Percentiles rank a stretch among this genome's conserved stretches.
These are phyloP conservation scores for Hypotaenidia okinawae DNA, from an alignment of 2,797 vertebrate genomes.

Conservation along the genomic window DNA sequence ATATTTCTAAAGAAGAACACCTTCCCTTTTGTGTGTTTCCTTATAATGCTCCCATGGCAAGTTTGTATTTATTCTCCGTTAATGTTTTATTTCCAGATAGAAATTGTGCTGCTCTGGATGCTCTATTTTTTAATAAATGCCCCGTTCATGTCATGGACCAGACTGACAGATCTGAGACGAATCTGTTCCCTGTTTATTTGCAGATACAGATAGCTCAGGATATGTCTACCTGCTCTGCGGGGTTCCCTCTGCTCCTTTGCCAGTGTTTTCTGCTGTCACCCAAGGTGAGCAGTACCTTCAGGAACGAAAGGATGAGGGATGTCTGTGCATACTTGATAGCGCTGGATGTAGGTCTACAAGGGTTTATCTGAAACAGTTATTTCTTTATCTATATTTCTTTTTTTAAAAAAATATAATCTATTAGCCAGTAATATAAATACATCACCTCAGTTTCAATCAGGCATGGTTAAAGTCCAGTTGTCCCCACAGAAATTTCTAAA, in stretches of 20 bases:
- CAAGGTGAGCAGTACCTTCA: background rate
- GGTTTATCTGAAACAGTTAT: background rate
- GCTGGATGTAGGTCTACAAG: background rate
- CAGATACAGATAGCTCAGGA: background rate
- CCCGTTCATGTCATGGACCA: background rate
- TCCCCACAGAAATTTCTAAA: background rate
- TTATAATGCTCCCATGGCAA: background rate
- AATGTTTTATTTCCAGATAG: background rate
- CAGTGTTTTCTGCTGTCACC: background rate
- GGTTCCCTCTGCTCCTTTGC: background rate
- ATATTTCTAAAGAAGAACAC: background rate
- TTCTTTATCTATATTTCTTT: background rate
- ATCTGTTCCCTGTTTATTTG: background rate
- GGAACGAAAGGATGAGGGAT: fast-evolving
- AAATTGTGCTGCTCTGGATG: background rate
- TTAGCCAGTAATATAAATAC: background rate
- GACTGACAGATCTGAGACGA: background rate
- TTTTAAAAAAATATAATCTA: background rate
- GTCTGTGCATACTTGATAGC: background rate
- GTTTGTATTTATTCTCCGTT: background rate
- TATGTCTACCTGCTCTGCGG: background rate
- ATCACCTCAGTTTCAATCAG: background rate
- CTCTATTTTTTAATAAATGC: background rate
- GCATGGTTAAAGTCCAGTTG: background rate
- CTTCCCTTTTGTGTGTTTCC: background rate